A percentile compares a stretch with the other conserved stretches of the same genome.
Evolutionary conservation across 2,888 invertebrate species (phyloP).

Genomic region (Malacosoma neustria): DNA sequence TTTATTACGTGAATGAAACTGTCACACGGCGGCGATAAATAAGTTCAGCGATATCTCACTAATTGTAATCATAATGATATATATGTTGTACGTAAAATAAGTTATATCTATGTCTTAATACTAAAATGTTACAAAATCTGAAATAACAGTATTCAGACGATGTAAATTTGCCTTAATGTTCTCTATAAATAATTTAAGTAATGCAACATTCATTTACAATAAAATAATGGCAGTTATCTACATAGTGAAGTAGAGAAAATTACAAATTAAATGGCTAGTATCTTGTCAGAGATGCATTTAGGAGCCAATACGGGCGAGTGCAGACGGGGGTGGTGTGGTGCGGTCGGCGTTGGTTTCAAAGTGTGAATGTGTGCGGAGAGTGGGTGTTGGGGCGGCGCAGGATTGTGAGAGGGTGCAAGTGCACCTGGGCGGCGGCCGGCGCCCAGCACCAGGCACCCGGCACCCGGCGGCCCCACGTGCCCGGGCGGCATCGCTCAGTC

Average conservation of each 20-base stretch:
- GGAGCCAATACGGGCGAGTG: conserved; percentile 19
- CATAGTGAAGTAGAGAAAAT: neutral
- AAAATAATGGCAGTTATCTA: no score
- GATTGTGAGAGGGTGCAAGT: conserved; percentile 39
- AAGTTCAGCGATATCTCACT: no score
- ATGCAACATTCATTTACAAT: no score
- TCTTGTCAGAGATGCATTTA: conserved; percentile 12
- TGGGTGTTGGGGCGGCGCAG: conserved; percentile 13
- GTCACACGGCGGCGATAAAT: no score
- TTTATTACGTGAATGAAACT: no score
- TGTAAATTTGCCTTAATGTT: no score
- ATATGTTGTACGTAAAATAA: neutral
- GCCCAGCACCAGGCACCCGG: no score
- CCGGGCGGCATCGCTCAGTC: conserved; percentile 41
- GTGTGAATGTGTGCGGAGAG: conserved; percentile 11
- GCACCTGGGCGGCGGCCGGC: conserved; percentile 66
- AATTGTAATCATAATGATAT: neutral
- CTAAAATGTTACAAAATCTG: no score
- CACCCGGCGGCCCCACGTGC: conserved; percentile 49
- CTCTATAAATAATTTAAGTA: no score
- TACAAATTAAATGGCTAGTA: neutral
- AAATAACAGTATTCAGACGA: no score
- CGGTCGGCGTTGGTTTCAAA: conserved; percentile 7
- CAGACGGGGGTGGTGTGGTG: conserved; percentile 15
- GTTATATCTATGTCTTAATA: no score